phyloP scores from a whole-genome alignment of 2,888 invertebrate genomes.

The Antheraea assamensis region DNA sequence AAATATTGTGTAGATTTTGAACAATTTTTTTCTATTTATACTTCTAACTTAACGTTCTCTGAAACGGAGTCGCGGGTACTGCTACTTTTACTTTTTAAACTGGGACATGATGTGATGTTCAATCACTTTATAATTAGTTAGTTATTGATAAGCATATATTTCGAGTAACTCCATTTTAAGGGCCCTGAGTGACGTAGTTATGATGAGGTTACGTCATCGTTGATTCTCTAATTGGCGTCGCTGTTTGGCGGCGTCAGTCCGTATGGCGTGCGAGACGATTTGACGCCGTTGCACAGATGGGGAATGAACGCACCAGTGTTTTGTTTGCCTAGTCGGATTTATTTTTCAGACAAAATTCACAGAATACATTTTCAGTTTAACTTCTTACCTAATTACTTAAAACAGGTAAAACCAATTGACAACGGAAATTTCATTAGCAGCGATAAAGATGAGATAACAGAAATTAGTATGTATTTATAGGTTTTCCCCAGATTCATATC shows the following conservation, averaged over 20 bases:
- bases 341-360: background rate
- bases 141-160: background rate
- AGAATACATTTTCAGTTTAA: background rate
- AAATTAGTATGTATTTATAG: slow-evolving; percentile 1
- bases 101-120: too few species aligned
- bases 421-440: background rate
- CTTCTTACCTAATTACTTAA: background rate
- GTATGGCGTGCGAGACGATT: slow-evolving; percentile 39
- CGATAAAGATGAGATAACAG: background rate
- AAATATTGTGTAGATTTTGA: too few species aligned
- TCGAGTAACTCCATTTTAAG: slow-evolving; percentile 36
- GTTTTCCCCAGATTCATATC: background rate
- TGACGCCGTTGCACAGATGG: slow-evolving; percentile 38
- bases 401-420: background rate
- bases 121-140: too few species aligned
- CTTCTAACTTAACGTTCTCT: too few species aligned
- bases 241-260: slow-evolving; percentile 64
- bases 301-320: slow-evolving; percentile 46
- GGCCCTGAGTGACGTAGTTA: slow-evolving; percentile 33
- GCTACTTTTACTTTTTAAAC: too few species aligned
- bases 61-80: too few species aligned
- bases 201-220: slow-evolving; percentile 51
- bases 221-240: slow-evolving; percentile 69
- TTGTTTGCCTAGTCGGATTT: slow-evolving; percentile 41
- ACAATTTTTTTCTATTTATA: too few species aligned